phyloP scores from a whole-genome alignment of 2,888 invertebrate species.

The Phengaris alcon region DNA sequence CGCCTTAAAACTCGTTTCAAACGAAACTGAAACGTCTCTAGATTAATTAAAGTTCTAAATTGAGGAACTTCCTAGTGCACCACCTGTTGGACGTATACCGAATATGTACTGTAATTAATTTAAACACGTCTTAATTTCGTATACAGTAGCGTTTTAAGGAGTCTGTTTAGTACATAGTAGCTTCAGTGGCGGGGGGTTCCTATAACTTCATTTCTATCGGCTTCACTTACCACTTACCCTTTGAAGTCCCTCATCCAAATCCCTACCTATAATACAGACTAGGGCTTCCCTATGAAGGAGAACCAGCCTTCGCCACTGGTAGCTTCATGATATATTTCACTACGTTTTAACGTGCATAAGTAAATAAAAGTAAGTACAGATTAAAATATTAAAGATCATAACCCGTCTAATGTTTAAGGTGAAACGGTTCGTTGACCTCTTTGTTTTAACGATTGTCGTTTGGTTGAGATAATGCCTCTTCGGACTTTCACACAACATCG shows the following conservation, averaged over 20 bases:
- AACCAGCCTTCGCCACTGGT: too few relatives aligned
- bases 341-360: not conserved
- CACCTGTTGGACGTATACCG: not conserved
- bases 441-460: conserved; percentile 24
- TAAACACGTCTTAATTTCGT: not conserved
- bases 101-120: not conserved
- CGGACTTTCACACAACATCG: conserved; percentile 24
- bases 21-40: not conserved
- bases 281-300: too few relatives aligned
- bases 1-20: not conserved
- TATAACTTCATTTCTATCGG: too few relatives aligned
- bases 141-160: not conserved
- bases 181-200: too few relatives aligned
- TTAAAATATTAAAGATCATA: conserved; percentile 5
- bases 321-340: not conserved
- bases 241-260: too few relatives aligned
- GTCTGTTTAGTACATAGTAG: not conserved
- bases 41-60: not conserved
- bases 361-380: not conserved
- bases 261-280: too few relatives aligned
- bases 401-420: conserved; percentile 4
- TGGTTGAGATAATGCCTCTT: conserved; percentile 18
- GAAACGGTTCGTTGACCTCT: conserved; percentile 12
- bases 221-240: too few relatives aligned
- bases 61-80: too few relatives aligned